Evolutionary conservation across 2,888 invertebrate genomes (phyloP).

Genomic region (Schizotus pectinicornis): DNA sequence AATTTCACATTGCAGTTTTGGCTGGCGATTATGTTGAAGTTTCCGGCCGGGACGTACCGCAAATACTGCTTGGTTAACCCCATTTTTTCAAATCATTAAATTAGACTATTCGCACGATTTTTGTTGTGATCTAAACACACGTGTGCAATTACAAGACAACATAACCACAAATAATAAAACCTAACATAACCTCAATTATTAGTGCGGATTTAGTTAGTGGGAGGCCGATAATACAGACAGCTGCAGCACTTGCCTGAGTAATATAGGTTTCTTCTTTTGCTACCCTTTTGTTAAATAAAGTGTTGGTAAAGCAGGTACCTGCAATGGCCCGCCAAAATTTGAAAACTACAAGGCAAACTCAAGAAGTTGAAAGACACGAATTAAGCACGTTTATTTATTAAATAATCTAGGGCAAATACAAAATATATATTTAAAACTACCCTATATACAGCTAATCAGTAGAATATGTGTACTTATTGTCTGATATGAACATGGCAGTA

Average conservation of each 20-base stretch:
- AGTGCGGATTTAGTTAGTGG: no score
- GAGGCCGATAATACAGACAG: no score
- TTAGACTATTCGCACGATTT: no score
- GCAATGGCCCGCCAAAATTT: no score
- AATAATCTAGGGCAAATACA: slow-evolving; percentile 52
- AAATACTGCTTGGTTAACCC: slow-evolving; percentile 94
- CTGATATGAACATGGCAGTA: slow-evolving; percentile 46
- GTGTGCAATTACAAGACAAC: no score
- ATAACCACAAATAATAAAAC: no score
- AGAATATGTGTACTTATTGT: slow-evolving; percentile 32
- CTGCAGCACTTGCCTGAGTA: no score
- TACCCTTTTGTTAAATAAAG: no score
- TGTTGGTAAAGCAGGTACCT: no score
- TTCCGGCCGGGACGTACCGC: slow-evolving; percentile 81
- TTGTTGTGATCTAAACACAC: no score
- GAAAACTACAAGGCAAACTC: background rate
- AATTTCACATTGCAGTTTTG: slow-evolving; percentile 80
- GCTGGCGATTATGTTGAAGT: slow-evolving; percentile 88
- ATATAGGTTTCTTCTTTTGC: no score
- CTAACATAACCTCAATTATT: no score
- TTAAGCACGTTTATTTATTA: slow-evolving; percentile 43
- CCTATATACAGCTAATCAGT: slow-evolving; percentile 43
- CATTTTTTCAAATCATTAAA: slow-evolving; percentile 62
- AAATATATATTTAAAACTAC: slow-evolving; percentile 45
- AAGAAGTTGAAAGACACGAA: background rate